Base-by-base conservation (phyloP, 2,888 invertebrate genomes). In the Priocnemis perturbator region DNA sequence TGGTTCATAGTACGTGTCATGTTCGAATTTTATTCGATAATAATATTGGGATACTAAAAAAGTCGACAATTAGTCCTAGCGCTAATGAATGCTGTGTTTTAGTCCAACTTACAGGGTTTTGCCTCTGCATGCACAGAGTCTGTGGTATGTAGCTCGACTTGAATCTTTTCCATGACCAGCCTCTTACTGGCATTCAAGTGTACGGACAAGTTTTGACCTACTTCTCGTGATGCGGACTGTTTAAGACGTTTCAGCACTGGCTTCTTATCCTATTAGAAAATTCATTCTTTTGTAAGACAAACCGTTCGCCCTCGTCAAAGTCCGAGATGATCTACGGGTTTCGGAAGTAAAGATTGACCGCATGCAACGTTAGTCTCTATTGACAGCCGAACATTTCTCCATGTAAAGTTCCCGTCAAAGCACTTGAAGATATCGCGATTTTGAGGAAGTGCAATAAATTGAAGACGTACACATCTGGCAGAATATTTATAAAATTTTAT, bases 81-180 rank as follows among this genome's bases (percentile, higher is more conserved):
- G n/a, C n/a, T n/a, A n/a, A 37, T 37, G 14, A 37, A 11, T 37
- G 11, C 37, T 11, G 37, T 11, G 37, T 37, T 3, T 37, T 1
- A 37, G 9, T 4, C 20, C 26, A 20, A 86, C 88, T 86, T 78
- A 88, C 88, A 85, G 74, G 82, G 69, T 69, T 86, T 84, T 21
- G 73, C 74, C 60, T 79, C 78, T 7, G 77, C 58, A 15, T 86
- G 81, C 2, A 73, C 60, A 30, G 81, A 79, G 37, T 72, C 73
- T n/a, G 71, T 47, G 23, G 76, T 75, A 50, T 81, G 79, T 17
- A 89, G 78, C 73, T 89, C 85, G 20, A 89, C 83, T 78, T 87
- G 86, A 74, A 89, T 88, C 67, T 89, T 89, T 69, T 88, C 87
- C 86, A 87, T 87, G 4, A 87, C 86, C 26, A 87, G 73, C 64